phyloP scores from a whole-genome alignment of 2,888 invertebrate genomes.

The Drosophila putrida region DNA sequence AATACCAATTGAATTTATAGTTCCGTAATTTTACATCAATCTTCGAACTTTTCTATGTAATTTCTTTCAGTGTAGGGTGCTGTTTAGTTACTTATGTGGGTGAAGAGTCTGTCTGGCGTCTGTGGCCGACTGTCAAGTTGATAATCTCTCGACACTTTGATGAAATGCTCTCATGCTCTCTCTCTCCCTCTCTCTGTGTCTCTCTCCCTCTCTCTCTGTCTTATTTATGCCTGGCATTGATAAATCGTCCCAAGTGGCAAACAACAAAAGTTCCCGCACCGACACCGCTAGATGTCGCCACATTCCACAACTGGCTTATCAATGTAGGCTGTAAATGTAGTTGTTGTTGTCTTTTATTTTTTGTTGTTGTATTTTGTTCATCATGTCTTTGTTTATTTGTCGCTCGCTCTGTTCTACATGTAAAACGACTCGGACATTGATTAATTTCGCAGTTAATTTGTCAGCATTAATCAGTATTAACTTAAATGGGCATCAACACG shows the following conservation, averaged over 20 bases:
- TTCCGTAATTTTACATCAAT: too few relatives aligned
- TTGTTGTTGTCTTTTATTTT: constrained; percentile 22
- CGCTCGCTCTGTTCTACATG: constrained; percentile 54
- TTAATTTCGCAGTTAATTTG: constrained; percentile 80
- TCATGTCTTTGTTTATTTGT: constrained; percentile 38
- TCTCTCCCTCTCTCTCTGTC: background rate
- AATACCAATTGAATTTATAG: background rate
- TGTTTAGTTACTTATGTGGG: constrained; percentile 12
- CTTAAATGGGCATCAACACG: constrained; percentile 73
- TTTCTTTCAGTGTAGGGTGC: constrained; percentile 3
- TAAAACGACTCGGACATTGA: constrained; percentile 77
- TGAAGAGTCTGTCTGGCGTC: constrained; percentile 28
- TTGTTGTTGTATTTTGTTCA: constrained; percentile 11
- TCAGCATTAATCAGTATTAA: constrained; percentile 81
- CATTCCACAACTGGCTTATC: constrained; percentile 56
- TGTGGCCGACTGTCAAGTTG: constrained; percentile 61
- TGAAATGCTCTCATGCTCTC: constrained; percentile 66
- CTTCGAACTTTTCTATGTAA: too few relatives aligned
- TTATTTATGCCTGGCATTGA: constrained; percentile 77
- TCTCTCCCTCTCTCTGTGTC: constrained; percentile 2
- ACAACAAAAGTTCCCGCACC: constrained; percentile 55
- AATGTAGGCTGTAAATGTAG: constrained; percentile 54
- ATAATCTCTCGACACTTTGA: constrained; percentile 82
- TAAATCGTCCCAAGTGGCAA: constrained; percentile 77
- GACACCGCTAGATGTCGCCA: constrained; percentile 65